Base-by-base conservation (phyloP, 1,140 invertebrate species). In the Vanessa atalanta region DNA sequence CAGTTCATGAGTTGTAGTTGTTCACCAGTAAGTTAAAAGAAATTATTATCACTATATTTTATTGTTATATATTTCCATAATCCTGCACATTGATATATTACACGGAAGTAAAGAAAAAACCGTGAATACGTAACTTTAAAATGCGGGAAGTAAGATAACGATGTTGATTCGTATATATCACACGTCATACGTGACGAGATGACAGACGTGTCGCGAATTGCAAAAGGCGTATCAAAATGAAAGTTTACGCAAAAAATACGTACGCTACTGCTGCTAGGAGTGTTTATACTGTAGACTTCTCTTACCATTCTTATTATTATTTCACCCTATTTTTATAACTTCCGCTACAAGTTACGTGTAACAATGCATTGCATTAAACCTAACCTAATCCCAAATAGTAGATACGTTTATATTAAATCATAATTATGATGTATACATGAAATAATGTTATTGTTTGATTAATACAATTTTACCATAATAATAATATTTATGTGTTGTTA, bases 121-220 rank as follows among this genome's bases (percentile, higher is more conserved):
- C 20, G 20, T 26, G 13, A 31, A 61, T 7, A 61, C 31, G 31
- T 26, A 26, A 6, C 9, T 9, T 31, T 15, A 61, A 61, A 61
- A 61, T 61, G 16, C 57, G 8, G 26, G 11, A 61, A 31, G 57
- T n/a, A 61, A 16, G 5, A 23, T 16, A 23, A 61, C 15, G 23
- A 31, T 57, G 31, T 26, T 6, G 3, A 8, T 37, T 26, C 47
- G 26, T 71, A 51, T 71, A 51, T 64, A 43, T 50, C 15, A 64
- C 14, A 48, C 61, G 61, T 50, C 48, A 71, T 51, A 71, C 60
- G 61, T 71, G 69, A 70, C 57, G 47, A 48, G 48, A 43, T 60
- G 66, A 47, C 53, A 47, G 43, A 57, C 66, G 51, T 69, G 53
- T 9, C n/a, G 31, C 37, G 66, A 69, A 69, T 69, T 11, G 16